These are phyloP conservation scores for Entomobrya proxima DNA, from an alignment of 2,888 invertebrate species.

Conservation along the genomic window DNA sequence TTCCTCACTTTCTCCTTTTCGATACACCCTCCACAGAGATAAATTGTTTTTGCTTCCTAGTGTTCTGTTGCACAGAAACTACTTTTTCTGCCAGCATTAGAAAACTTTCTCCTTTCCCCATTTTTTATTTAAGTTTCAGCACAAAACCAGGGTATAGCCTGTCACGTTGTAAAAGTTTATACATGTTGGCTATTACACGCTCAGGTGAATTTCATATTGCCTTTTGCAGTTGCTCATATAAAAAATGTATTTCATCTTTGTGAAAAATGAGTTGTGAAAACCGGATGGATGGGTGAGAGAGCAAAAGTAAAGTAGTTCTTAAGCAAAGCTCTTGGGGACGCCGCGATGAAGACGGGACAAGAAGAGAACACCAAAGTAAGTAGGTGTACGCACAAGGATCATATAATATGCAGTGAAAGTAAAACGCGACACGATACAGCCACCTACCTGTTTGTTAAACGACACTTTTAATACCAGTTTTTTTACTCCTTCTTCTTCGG, in stretches of 20 bases:
- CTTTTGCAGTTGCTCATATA: neutral
- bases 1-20: neutral
- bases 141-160: neutral
- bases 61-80: neutral
- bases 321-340: neutral
- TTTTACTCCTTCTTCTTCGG: neutral
- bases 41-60: neutral
- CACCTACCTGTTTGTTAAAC: neutral
- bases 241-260: constrained; percentile 2
- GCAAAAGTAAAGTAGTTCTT: neutral
- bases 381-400: neutral
- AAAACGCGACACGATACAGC: neutral
- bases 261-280: constrained; percentile 25
- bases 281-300: constrained; percentile 15
- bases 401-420: neutral
- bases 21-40: neutral
- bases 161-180: neutral
- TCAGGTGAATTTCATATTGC: constrained; percentile 5
- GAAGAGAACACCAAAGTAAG: neutral
- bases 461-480: neutral
- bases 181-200: neutral
- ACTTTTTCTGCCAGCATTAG: constrained; percentile 8
- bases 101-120: constrained; percentile 26
- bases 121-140: neutral
- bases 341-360: neutral